Percentiles rank a stretch among this genome's conserved stretches.
These are phyloP conservation scores for Sebastes oblongus DNA, from an alignment of 2,797 vertebrate genomes.

Conservation along the genomic window DNA sequence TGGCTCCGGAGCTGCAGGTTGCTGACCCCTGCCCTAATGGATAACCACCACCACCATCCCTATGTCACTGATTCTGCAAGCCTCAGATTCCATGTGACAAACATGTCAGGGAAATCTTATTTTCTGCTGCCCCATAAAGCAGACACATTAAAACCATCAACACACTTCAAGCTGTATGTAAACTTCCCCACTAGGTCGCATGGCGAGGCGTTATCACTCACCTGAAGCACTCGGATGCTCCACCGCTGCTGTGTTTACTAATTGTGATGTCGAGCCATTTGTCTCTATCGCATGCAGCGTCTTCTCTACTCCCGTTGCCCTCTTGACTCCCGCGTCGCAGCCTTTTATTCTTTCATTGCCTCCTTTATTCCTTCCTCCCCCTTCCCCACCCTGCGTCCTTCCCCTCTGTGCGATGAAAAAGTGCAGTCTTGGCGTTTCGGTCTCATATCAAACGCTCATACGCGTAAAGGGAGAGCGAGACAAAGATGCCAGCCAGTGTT, in stretches of 20 bases:
- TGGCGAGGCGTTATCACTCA: background rate
- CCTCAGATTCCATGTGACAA: background rate
- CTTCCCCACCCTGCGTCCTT: background rate
- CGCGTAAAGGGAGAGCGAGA: conserved; percentile 53
- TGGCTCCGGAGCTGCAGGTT: too few species aligned
- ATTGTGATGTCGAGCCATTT: background rate
- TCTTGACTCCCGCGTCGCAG: background rate
- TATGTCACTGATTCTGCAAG: background rate
- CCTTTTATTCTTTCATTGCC: background rate
- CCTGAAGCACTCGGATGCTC: background rate
- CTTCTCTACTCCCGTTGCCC: background rate
- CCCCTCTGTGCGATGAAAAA: conserved; percentile 45
- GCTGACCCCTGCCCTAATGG: too few species aligned
- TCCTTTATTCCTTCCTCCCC: conserved; percentile 6
- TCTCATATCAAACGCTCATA: conserved; percentile 63
- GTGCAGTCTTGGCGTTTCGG: conserved; percentile 60
- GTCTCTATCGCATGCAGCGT: background rate
- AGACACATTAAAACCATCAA: background rate
- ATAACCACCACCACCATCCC: background rate
- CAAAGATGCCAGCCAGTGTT: conserved; percentile 48
- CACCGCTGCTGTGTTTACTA: background rate
- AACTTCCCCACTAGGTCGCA: background rate
- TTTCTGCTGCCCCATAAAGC: background rate
- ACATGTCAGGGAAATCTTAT: background rate
- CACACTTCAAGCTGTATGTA: background rate